A percentile compares a stretch with the other conserved stretches of the same genome.
phyloP scores from a whole-genome alignment of 2,797 vertebrate species.

The Glossophaga mutica region DNA sequence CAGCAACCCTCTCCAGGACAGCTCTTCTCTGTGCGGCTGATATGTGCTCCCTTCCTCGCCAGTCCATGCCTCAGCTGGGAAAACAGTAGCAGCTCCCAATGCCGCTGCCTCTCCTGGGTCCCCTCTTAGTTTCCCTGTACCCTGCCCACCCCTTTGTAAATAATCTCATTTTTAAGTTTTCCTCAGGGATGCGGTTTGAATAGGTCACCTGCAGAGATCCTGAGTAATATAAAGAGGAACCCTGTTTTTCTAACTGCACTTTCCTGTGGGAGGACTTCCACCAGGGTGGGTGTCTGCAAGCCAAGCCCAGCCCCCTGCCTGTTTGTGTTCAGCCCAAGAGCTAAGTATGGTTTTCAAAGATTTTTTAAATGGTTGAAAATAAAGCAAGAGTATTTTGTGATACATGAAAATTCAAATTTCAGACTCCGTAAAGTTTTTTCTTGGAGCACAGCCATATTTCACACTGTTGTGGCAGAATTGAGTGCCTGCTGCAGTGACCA shows the following conservation, averaged over 20 bases:
- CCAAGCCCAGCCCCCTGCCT: background rate
- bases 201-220: background rate
- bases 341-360: background rate
- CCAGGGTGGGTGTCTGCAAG: background rate
- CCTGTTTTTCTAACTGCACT: background rate
- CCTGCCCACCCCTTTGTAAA: too few species aligned
- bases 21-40: background rate
- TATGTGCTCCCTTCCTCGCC: background rate
- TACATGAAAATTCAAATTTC: background rate
- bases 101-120: background rate
- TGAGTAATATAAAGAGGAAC: background rate
- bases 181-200: background rate
- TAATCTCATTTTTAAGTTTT: background rate
- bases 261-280: background rate
- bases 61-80: background rate
- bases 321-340: background rate
- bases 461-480: rapidly evolving
- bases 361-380: background rate
- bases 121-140: background rate
- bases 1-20: background rate
- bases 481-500: background rate
- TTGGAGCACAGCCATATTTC: background rate
- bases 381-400: background rate
- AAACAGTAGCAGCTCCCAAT: background rate
- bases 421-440: background rate